These are phyloP conservation scores for Madoqua kirkii DNA, from an alignment of 2,113 vertebrate genomes.

Conservation along the genomic window DNA sequence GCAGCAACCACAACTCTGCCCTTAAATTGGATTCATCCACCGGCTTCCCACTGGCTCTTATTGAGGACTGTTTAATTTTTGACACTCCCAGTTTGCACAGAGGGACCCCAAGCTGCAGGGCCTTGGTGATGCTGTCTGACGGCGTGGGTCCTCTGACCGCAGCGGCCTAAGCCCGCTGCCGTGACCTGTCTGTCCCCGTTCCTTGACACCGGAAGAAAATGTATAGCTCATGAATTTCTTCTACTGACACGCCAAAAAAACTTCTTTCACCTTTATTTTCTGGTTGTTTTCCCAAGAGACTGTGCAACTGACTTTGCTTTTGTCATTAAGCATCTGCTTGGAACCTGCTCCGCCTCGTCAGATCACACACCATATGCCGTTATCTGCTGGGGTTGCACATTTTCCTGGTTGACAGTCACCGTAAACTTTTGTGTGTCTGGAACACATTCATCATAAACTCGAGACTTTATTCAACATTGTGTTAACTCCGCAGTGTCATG, in stretches of 20 bases:
- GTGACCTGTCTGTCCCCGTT: background rate
- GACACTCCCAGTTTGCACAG: background rate
- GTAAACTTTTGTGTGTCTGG: slow-evolving; percentile 19
- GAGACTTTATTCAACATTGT: background rate
- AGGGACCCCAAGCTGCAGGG: too few species aligned
- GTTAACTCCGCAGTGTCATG: background rate
- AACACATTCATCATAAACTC: slow-evolving; percentile 52
- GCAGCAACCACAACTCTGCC: background rate
- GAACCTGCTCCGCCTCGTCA: background rate
- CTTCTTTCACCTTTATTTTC: slow-evolving; percentile 37
- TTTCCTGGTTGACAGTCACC: slow-evolving; percentile 46
- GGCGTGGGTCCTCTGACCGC: background rate
- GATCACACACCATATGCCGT: slow-evolving; percentile 46
- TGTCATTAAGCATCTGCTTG: slow-evolving; percentile 64
- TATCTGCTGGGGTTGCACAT: slow-evolving; percentile 56
- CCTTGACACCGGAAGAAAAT: slow-evolving; percentile 34
- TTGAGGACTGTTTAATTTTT: background rate
- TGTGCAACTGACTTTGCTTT: slow-evolving; percentile 31
- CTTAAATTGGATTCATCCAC: background rate
- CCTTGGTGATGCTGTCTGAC: background rate
- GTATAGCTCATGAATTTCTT: slow-evolving; percentile 36
- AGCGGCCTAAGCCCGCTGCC: background rate
- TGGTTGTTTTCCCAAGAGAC: slow-evolving; percentile 21
- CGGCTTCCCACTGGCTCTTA: background rate
- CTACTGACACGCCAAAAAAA: slow-evolving; percentile 51